phyloP scores from a whole-genome alignment of 2,797 vertebrate species.

The Champsocephalus esox region DNA sequence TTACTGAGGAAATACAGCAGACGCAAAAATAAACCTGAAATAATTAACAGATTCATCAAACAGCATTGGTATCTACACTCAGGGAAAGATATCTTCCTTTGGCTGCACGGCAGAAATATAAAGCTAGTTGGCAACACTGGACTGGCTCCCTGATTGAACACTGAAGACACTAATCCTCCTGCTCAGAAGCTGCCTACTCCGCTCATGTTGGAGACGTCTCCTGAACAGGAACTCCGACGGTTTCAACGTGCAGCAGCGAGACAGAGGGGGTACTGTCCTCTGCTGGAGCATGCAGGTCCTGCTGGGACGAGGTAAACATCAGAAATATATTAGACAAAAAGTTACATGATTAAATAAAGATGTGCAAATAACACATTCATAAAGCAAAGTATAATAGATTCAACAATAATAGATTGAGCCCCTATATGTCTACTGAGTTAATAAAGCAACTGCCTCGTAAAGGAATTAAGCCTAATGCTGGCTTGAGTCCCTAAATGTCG shows the following conservation, averaged over 20 bases:
- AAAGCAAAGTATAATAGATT: not conserved
- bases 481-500: not conserved
- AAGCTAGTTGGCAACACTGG: not conserved
- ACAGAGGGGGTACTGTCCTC: not conserved
- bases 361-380: conserved; percentile 1
- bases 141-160: not conserved
- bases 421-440: not conserved
- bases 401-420: no score
- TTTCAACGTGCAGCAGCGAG: conserved; percentile 30
- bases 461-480: not conserved
- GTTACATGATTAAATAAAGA: not conserved
- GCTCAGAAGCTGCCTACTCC: not conserved
- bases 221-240: conserved; percentile 67
- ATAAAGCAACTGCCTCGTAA: not conserved
- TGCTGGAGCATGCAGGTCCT: conserved; percentile 38
- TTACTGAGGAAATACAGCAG: not conserved
- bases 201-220: conserved; percentile 34
- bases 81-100: not conserved
- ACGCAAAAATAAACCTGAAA: not conserved
- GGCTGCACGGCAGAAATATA: not conserved
- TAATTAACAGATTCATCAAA: not conserved
- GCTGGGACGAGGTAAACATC: conserved; percentile 7
- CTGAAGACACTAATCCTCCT: not conserved
- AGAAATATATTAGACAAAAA: conserved; percentile 5
- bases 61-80: not conserved